These are phyloP conservation scores for Pocillopora verrucosa DNA, from an alignment of 64 coral and sea anemone genomes.

Conservation along the genomic window DNA sequence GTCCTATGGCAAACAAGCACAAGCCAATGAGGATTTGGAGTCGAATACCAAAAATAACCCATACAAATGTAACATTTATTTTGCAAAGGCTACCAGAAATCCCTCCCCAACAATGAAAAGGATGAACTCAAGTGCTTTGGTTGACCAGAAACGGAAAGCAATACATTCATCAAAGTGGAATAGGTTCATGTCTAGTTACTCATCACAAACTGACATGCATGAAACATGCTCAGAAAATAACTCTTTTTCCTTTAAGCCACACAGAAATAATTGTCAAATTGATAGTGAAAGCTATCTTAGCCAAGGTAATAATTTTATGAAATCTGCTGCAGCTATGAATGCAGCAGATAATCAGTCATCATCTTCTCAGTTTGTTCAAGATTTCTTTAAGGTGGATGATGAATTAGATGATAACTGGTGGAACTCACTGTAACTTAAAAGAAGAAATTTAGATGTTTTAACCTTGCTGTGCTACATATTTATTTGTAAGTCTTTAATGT, in stretches of 20 bases:
- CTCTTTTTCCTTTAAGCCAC: not conserved
- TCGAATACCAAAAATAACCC: not conserved
- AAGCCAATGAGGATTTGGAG: not conserved
- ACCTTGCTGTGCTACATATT: not conserved
- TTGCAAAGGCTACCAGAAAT: conserved; percentile 25
- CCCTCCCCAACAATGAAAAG: not conserved
- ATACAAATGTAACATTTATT: conserved; percentile 15
- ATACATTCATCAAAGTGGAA: conserved; percentile 1
- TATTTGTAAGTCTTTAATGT: not conserved
- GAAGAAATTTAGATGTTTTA: not conserved
- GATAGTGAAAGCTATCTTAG: no score
- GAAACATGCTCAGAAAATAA: not conserved
- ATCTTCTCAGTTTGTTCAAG: not conserved
- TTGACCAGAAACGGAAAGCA: not conserved
- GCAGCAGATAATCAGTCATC: not conserved
- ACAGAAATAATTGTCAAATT: no score
- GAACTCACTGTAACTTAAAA: conserved; percentile 2
- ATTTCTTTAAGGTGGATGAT: conserved; percentile 49
- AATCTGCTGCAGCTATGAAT: no score
- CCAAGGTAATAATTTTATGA: no score
- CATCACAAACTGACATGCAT: not conserved
- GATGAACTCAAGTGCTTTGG: not conserved
- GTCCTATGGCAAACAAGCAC: not conserved
- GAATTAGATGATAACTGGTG: conserved; percentile 46
- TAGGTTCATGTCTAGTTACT: conserved; percentile 8